Conservation (phyloP, 2,113 vertebrate genomes). For the Patagioenas fasciata region DNA sequence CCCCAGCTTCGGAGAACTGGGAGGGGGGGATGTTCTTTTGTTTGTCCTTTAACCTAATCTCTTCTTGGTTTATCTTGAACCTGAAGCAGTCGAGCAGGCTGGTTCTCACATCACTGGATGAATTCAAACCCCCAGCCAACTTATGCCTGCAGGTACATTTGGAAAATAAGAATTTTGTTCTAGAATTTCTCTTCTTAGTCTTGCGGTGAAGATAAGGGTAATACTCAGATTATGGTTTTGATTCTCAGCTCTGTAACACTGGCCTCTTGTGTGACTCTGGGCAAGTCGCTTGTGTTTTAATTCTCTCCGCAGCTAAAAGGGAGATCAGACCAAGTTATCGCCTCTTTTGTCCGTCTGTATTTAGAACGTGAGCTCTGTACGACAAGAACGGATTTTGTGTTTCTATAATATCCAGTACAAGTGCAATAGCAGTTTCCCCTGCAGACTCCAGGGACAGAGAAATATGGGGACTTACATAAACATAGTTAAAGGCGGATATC, state of each 20-base stretch:
- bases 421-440: not conserved
- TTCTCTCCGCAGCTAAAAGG: conserved; percentile 13
- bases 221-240: conserved; percentile 59
- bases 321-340: not conserved
- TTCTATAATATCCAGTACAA: not conserved
- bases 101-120: conserved; percentile 42
- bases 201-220: conserved; percentile 15
- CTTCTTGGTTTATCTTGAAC: conserved; percentile 47
- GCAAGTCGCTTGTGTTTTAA: not conserved
- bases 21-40: not conserved
- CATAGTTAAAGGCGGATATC: not conserved
- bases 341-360: not conserved
- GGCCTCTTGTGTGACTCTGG: conserved; percentile 42
- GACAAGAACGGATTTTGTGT: not conserved
- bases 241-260: conserved; percentile 43
- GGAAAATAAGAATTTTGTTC: conserved; percentile 53
- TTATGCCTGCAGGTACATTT: conserved; percentile 15
- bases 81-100: not conserved
- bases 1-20: not conserved
- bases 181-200: conserved; percentile 56
- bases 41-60: conserved; percentile 64
- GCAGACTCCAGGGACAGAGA: not conserved
- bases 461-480: not conserved
- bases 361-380: not conserved
- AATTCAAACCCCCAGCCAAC: conserved; percentile 32